Base-by-base conservation (phyloP, 2,888 invertebrate genomes). In the Oscheius sp. region DNA sequence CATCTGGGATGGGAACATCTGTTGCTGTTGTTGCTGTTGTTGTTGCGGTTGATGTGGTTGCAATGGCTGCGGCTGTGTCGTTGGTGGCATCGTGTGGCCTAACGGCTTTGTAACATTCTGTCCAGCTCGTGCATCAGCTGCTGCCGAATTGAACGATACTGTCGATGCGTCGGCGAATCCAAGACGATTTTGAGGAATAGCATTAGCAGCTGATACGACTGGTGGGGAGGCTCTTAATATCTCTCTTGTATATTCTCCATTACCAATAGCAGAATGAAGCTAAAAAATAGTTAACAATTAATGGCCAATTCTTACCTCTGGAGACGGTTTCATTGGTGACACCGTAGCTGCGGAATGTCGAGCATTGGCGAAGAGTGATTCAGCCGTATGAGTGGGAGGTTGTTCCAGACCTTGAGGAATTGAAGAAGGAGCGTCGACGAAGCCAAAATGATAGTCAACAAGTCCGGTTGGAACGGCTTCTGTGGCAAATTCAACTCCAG, bases 361-460 rank as follows among this genome's bases (percentile, higher is more conserved):
- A 2, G 61, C 6, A n/a, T 28, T 36, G 22, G 33, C 2, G 61
- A 67, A 59, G 14, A 61, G 51, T 0, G 59, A 49, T n/a, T 59
- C 61, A 9, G 62, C 14, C 9, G 54, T 41, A n/a, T 36, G 45
- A 44, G 30, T 45, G 2, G 67, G 67, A 30, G 50, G 44, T 14
- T 41, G 66, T 8, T n/a, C 44, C 22, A 38, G 24, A n/a, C n/a
- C n/a, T 17, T 51, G 47, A 22, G 65, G 68, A 63, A 54, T 32
- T 9, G 67, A 44, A 8, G 74, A 68, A 8, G 73, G 65, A 30
- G 64, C 65, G 3, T 76, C 76, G 41, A 73, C 73, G 64, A 72
- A 77, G 26, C 77, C 77, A 50, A 77, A 77, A 28, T 72, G 72
- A 41, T 77, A 77, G 54, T 73, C 77, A 33, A 56, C 67, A 12